These are phyloP conservation scores for Cyclopterus lumpus DNA, from an alignment of 2,797 vertebrate genomes.

Conservation along the genomic window DNA sequence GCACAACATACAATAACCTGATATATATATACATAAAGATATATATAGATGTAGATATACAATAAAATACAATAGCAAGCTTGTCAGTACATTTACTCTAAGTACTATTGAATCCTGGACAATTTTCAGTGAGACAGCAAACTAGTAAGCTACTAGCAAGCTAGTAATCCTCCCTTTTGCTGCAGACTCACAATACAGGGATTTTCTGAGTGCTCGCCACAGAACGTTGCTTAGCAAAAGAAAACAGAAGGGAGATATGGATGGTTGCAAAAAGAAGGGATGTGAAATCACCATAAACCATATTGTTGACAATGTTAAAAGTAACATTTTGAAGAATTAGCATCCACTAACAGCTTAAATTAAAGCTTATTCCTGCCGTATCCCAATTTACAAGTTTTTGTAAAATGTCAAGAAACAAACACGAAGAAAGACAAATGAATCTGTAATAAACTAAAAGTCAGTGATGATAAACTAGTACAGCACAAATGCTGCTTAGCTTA, in stretches of 20 bases:
- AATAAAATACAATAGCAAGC: neutral
- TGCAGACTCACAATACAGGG: slow-evolving; percentile 33
- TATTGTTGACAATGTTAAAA: neutral
- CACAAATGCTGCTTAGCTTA: slow-evolving; percentile 22
- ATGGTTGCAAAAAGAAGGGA: slow-evolving; percentile 1
- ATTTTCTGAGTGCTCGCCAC: slow-evolving; percentile 16
- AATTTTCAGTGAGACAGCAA: slow-evolving; percentile 50
- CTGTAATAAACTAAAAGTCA: slow-evolving; percentile 2
- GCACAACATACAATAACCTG: neutral
- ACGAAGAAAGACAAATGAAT: neutral
- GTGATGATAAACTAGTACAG: slow-evolving; percentile 2
- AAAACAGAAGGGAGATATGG: slow-evolving; percentile 9
- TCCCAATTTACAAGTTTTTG: neutral
- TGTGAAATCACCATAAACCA: neutral
- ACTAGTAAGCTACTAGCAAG: slow-evolving; percentile 26
- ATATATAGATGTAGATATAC: neutral
- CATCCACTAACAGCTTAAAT: neutral
- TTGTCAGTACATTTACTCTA: slow-evolving; percentile 5
- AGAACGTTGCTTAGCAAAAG: slow-evolving; percentile 2
- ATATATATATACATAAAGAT: neutral
- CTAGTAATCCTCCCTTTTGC: slow-evolving; percentile 52
- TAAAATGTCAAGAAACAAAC: slow-evolving; percentile 9
- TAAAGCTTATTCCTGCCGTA: neutral
- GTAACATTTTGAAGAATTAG: neutral
- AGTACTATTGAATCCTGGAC: slow-evolving; percentile 11